These are phyloP conservation scores for Iguana delicatissima DNA, from an alignment of 2,797 vertebrate genomes.

Conservation along the genomic window DNA sequence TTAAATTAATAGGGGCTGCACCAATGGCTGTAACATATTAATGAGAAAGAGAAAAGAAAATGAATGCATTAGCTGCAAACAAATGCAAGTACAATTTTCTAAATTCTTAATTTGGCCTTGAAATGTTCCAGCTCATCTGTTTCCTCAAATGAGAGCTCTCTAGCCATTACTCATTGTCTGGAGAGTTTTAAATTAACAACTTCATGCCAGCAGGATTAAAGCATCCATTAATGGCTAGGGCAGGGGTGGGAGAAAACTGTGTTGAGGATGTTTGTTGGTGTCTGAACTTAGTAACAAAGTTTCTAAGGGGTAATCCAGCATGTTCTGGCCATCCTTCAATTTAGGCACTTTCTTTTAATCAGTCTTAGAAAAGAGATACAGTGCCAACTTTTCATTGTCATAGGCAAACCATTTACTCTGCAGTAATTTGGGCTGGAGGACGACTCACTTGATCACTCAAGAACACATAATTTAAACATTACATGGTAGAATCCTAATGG, in stretches of 20 bases:
- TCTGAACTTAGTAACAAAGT: background rate
- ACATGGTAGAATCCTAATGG: background rate
- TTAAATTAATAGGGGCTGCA: conserved; percentile 25
- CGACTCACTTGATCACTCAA: background rate
- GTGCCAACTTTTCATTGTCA: background rate
- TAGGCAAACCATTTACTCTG: background rate
- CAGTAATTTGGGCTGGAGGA: background rate
- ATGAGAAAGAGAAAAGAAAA: conserved; percentile 28
- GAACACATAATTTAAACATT: background rate
- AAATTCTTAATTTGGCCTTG: conserved; percentile 59
- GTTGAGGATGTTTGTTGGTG: background rate
- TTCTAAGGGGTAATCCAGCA: background rate
- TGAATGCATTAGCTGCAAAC: conserved; percentile 44
- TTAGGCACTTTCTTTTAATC: background rate
- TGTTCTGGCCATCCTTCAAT: background rate
- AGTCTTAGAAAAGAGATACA: background rate
- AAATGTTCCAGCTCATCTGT: conserved; percentile 53
- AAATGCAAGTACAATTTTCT: conserved; percentile 22
- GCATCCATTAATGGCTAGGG: background rate
- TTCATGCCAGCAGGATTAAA: background rate
- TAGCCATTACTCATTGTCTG: conserved; percentile 39
- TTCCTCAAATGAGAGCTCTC: conserved; percentile 41
- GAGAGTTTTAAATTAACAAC: conserved; percentile 16
- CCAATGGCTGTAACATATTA: conserved; percentile 2
- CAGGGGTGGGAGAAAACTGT: background rate